Evolutionary conservation across 2,113 vertebrate genomes (phyloP).

Genomic region (Chaetura pelagica): DNA sequence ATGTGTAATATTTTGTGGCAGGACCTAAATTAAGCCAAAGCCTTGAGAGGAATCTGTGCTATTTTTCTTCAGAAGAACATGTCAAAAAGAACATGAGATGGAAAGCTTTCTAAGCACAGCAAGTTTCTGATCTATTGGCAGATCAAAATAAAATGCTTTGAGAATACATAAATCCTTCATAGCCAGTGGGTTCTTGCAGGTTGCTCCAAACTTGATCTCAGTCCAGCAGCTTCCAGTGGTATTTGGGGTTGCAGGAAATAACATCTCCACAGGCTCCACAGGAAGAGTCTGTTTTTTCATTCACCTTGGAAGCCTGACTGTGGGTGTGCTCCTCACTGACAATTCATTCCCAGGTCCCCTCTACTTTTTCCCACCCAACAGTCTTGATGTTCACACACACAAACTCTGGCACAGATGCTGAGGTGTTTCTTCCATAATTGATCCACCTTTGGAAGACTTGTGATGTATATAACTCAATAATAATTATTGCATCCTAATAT

Average conservation of each 20-base stretch:
- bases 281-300: neutral
- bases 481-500: neutral
- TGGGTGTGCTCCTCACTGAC: neutral
- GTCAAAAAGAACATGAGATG: neutral
- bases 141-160: neutral
- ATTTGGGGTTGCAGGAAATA: neutral
- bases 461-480: neutral
- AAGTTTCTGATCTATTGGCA: constrained; percentile 9
- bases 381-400: neutral
- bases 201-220: neutral
- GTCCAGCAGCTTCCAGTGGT: neutral
- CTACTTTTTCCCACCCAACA: neutral
- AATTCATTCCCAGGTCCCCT: accelerated
- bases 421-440: neutral
- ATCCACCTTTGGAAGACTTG: neutral
- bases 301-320: neutral
- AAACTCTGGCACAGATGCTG: neutral
- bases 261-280: neutral
- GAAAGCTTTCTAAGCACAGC: neutral
- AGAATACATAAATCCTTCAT: neutral
- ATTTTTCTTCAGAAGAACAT: constrained; percentile 2
- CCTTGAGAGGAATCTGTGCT: neutral
- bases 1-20: neutral
- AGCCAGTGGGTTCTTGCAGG: neutral
- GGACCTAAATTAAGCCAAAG: neutral